Base-by-base conservation (phyloP, 2,797 vertebrate genomes). In the Pseudotriccus pelzelni region DNA sequence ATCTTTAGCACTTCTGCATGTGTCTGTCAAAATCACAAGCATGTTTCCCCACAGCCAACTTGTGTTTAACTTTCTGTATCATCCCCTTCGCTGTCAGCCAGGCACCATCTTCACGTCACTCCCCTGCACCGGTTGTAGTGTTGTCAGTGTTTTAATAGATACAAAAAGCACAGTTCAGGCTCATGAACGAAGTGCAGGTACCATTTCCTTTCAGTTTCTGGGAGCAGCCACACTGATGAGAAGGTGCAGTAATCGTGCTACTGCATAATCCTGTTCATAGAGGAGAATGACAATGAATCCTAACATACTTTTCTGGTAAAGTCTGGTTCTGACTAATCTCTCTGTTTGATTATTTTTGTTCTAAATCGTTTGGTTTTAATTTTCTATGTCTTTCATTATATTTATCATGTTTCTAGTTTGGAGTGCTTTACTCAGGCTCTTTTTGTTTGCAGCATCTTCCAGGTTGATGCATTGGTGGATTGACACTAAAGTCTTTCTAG, bases 121-220 rank as follows among this genome's bases (percentile, higher is more conserved):
- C 22, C 11, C 11, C 43, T 77, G 14, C 1, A 1, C 34, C 36
- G 50, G 12, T 14, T 77, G 66, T 49, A 49, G 15, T 20, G 28
- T 58, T 53, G 67, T 44, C 60, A 78, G 60, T 44, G 44, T 64
- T 85, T 28, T 39, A 53, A 32, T 14, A n/a, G 32, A 16, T 39
- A 49, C 3, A 44, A 24, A 84, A 67, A 47, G 27, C 37, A 34
- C 14, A 28, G 34, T 76, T 68, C 34, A 63, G 41, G 15, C 69
- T 58, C 12, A 17, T 28, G 32, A 11, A 3, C 0, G 2, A 14
- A 47, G 25, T 10, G 9, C 37, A 44, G 70, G 8, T 53, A 16
- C 28, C 8, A 3, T 72, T 85, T 11, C 22, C 25, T 50, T 87
- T 41, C 22, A 28, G n/a, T 36, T 81, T n/a, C 28, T 78, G 34